These are phyloP conservation scores for Therioaphis trifolii DNA, from an alignment of 2,888 invertebrate genomes.

Conservation along the genomic window DNA sequence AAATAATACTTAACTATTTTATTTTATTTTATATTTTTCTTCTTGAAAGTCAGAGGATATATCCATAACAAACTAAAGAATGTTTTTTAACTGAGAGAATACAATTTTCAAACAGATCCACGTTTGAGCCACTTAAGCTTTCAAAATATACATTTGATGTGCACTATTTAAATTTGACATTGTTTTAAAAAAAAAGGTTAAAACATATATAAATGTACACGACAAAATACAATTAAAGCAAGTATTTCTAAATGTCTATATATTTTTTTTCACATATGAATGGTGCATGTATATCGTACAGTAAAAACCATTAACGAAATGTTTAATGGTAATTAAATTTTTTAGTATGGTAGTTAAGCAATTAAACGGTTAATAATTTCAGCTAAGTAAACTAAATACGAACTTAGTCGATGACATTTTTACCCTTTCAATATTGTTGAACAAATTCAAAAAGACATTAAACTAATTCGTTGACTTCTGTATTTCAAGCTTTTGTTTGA, in stretches of 20 bases:
- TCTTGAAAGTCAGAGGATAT: background rate
- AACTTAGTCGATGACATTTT: constrained; percentile 12
- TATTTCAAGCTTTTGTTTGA: background rate
- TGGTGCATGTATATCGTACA: background rate
- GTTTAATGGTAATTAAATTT: background rate
- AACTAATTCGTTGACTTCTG: constrained; percentile 1
- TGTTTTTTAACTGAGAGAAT: background rate
- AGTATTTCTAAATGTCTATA: background rate
- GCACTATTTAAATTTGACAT: no score
- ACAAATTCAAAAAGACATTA: constrained; percentile 23
- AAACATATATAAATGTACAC: background rate
- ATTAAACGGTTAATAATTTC: constrained; percentile 11
- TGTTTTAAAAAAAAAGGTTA: no score
- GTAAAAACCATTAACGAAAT: background rate
- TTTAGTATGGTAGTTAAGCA: background rate
- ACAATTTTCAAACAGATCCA: no score
- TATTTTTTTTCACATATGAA: background rate
- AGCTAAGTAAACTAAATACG: constrained; percentile 29
- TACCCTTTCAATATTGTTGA: constrained; percentile 16
- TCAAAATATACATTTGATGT: no score
- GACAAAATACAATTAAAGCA: background rate
- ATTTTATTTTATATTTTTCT: no score
- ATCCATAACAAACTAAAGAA: background rate
- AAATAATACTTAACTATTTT: background rate
- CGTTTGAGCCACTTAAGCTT: background rate